Conservation (phyloP, 1,140 invertebrate genomes). For the Hyphantria cunea region DNA sequence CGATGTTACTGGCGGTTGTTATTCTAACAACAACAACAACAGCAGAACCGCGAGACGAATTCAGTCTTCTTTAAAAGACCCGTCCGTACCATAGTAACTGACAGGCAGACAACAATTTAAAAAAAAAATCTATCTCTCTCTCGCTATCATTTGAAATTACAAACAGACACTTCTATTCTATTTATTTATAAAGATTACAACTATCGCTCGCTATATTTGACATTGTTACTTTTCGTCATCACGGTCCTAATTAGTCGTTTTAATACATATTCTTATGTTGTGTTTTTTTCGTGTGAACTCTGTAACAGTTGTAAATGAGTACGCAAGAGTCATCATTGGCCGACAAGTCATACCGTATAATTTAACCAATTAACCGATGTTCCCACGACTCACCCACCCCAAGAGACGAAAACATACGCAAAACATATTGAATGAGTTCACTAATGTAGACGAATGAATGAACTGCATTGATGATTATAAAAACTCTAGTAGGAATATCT, state of each 20-base stretch:
- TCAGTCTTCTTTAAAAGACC: no score
- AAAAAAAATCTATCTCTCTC: no score
- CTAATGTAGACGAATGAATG: constrained; percentile 15
- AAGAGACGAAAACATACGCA: constrained; percentile 44
- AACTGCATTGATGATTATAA: not conserved
- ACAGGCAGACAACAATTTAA: no score
- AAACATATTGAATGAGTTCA: constrained; percentile 35
- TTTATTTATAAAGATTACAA: no score
- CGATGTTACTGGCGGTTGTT: no score
- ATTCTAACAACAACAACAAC: no score
- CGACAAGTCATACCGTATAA: constrained; percentile 49
- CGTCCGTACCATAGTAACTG: no score
- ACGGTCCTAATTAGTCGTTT: not conserved
- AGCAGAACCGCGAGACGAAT: no score
- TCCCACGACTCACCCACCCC: constrained; percentile 55
- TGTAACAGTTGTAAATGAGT: constrained; percentile 57
- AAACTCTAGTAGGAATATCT: no score
- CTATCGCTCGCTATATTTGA: not conserved
- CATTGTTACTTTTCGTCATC: not conserved
- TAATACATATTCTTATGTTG: not conserved
- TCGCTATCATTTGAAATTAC: no score
- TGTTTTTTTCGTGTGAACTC: constrained; percentile 51
- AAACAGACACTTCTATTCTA: no score
- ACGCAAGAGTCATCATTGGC: constrained; percentile 49
- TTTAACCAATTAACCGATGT: constrained; percentile 68